Evolutionary conservation across 2,888 invertebrate species (phyloP).

Genomic region (Nemotelus pantherinus): DNA sequence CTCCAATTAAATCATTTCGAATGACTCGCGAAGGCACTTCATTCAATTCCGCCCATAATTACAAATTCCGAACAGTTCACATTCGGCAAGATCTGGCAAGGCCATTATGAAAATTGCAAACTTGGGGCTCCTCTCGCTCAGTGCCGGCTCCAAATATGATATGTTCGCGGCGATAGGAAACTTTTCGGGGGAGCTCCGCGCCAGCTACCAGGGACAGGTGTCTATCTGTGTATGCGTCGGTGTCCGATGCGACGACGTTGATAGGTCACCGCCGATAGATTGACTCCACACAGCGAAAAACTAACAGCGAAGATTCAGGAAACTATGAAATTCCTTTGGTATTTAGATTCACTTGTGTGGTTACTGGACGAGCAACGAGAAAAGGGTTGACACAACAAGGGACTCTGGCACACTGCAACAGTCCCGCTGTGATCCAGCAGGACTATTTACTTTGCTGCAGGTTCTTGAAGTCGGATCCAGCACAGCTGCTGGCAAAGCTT

Average conservation of each 20-base stretch:
- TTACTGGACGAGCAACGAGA: too few relatives aligned
- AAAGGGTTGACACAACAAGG: too few relatives aligned
- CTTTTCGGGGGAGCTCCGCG: conserved; percentile 2
- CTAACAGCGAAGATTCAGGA: neutral
- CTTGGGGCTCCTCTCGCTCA: neutral
- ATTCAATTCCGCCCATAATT: neutral
- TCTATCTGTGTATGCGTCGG: conserved; percentile 11
- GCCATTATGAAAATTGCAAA: conserved; percentile 2
- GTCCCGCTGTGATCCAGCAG: too few relatives aligned
- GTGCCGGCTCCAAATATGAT: conserved; percentile 10
- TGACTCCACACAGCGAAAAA: neutral
- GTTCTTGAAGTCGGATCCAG: too few relatives aligned
- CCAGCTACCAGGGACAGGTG: conserved; percentile 2
- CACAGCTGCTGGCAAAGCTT: too few relatives aligned
- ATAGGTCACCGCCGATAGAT: neutral
- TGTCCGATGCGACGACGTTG: neutral
- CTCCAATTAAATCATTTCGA: too few relatives aligned
- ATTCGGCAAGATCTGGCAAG: neutral
- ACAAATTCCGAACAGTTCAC: neutral
- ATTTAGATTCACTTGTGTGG: too few relatives aligned
- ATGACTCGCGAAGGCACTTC: too few relatives aligned
- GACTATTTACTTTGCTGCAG: too few relatives aligned
- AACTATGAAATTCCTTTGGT: neutral
- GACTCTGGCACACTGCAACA: too few relatives aligned
- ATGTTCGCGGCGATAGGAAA: conserved; percentile 14